phyloP scores from a whole-genome alignment of 2,797 vertebrate species.

The Cossypha niveicapilla region DNA sequence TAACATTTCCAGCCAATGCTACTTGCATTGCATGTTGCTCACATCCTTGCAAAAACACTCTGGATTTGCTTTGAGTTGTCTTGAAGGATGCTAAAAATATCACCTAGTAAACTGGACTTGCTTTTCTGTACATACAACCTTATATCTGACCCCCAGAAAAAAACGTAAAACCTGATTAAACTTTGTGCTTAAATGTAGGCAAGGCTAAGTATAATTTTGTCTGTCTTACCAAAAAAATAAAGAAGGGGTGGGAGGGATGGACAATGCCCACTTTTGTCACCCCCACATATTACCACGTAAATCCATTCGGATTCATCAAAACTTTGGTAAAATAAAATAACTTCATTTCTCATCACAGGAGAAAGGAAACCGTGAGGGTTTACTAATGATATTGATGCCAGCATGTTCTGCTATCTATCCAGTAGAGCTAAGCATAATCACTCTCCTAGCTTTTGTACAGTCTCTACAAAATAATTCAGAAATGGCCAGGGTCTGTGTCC shows the following conservation, averaged over 20 bases:
- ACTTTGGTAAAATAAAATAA: background rate
- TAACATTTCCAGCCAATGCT: background rate
- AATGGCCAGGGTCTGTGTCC: background rate
- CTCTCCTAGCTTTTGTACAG: background rate
- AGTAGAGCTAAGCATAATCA: background rate
- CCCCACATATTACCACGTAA: background rate
- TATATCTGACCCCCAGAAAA: background rate
- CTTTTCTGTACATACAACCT: background rate
- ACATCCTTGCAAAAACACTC: background rate
- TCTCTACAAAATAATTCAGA: background rate
- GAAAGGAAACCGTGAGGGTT: background rate
- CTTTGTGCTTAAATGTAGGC: background rate
- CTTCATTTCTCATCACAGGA: background rate
- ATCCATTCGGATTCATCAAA: background rate
- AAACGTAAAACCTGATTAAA: background rate
- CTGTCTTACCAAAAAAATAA: background rate
- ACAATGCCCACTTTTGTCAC: background rate
- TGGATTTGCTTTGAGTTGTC: background rate
- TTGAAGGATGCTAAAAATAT: background rate
- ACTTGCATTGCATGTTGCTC: background rate
- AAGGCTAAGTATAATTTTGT: background rate
- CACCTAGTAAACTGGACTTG: background rate
- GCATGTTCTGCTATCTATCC: background rate
- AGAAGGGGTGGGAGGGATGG: fast-evolving
- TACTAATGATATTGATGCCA: background rate